phyloP scores from a whole-genome alignment of 2,888 invertebrate species.

The Caenorhabditis wallacei region DNA sequence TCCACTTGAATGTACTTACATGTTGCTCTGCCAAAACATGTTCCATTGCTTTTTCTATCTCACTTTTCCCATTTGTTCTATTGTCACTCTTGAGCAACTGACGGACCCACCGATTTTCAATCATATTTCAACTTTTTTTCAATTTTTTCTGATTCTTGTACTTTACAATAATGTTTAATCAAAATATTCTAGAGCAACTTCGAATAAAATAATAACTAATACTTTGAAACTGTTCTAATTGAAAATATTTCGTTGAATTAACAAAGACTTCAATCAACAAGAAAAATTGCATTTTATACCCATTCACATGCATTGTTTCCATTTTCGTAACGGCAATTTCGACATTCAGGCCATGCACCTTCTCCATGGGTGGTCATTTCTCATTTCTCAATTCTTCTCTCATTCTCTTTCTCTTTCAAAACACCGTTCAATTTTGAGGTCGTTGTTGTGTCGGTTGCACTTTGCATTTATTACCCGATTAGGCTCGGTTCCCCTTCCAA shows the following conservation, averaged over 20 bases:
- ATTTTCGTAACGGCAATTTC: constrained; percentile 33
- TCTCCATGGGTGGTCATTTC: constrained; percentile 58
- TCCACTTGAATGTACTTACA: constrained; percentile 60
- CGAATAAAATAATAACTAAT: too few relatives aligned
- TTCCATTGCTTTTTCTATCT: constrained; percentile 15
- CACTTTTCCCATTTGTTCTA: neutral
- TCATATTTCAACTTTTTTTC: neutral
- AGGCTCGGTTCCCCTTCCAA: constrained; percentile 8
- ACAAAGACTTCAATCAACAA: neutral
- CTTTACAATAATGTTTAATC: too few relatives aligned
- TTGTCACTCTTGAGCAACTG: neutral
- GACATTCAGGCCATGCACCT: constrained; percentile 44
- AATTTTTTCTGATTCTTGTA: neutral
- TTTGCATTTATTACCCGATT: constrained; percentile 57
- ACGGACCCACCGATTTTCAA: neutral
- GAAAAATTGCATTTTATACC: neutral
- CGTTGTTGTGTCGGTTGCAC: constrained; percentile 29
- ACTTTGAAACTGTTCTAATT: too few relatives aligned
- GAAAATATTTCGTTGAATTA: too few relatives aligned
- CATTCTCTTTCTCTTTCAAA: constrained; percentile 40
- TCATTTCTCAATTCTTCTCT: constrained; percentile 48
- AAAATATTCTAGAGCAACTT: too few relatives aligned
- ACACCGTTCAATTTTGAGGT: constrained; percentile 53
- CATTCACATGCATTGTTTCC: constrained; percentile 22
- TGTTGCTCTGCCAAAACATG: constrained; percentile 55